Evolutionary conservation across 2,888 invertebrate genomes (phyloP).

Genomic region (Lithophane leautieri): DNA sequence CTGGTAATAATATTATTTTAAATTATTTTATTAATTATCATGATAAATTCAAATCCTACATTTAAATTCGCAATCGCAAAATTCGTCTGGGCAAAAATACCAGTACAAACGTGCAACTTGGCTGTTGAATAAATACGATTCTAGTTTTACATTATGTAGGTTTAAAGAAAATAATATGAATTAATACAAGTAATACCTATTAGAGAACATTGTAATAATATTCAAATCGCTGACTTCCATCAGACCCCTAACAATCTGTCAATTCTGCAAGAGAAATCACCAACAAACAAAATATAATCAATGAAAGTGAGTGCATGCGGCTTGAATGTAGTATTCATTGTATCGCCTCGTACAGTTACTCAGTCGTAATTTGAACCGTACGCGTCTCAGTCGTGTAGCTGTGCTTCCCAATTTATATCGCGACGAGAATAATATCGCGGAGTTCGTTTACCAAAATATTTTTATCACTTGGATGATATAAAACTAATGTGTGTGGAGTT

Average conservation of each 20-base stretch:
- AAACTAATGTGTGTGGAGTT: conserved; percentile 37
- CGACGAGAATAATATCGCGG: conserved; percentile 58
- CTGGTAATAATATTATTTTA: neutral
- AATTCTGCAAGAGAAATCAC: conserved; percentile 25
- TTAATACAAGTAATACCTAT: neutral
- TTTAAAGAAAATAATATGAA: neutral
- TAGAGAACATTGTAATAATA: neutral
- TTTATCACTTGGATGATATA: conserved; percentile 24
- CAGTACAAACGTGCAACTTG: no score
- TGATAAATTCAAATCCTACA: neutral
- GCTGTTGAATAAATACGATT: neutral
- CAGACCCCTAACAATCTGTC: no score
- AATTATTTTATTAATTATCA: neutral
- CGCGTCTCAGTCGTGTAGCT: conserved; percentile 21
- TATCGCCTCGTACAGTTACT: conserved; percentile 17
- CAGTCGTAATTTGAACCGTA: conserved; percentile 37
- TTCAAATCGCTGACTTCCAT: conserved; percentile 7
- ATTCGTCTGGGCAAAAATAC: neutral
- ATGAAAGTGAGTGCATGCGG: conserved; percentile 38
- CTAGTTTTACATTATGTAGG: neutral
- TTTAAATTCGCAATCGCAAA: neutral
- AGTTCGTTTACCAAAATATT: conserved; percentile 32
- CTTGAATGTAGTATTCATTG: conserved; percentile 10
- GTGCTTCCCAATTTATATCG: conserved; percentile 38
- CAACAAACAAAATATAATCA: conserved; percentile 22